Evolutionary conservation across 2,888 invertebrate species (phyloP).

Genomic region (Stramonita haemastoma): DNA sequence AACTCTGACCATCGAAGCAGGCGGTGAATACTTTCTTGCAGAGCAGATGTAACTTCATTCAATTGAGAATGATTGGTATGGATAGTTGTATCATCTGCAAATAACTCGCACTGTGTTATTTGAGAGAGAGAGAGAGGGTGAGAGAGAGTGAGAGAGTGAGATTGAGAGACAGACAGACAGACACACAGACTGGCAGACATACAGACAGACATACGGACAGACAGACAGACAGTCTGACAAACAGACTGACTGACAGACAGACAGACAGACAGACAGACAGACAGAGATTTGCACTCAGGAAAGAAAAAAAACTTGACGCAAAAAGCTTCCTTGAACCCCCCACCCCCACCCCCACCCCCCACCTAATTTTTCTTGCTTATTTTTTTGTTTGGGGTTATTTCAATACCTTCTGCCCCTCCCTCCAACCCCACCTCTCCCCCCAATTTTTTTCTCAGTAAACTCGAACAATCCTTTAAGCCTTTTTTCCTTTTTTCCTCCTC

Average conservation of each 20-base stretch:
- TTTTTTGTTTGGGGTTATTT: too few relatives aligned
- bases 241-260: background rate
- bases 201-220: background rate
- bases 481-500: background rate
- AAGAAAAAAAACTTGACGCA: too few relatives aligned
- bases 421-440: too few relatives aligned
- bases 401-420: too few relatives aligned
- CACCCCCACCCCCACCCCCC: too few relatives aligned
- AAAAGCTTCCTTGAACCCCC: background rate
- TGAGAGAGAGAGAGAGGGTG: background rate
- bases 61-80: too few relatives aligned
- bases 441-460: background rate
- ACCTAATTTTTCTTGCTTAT: background rate
- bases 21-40: too few relatives aligned
- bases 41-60: too few relatives aligned
- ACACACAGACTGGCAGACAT: background rate
- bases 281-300: background rate
- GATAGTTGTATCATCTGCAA: too few relatives aligned
- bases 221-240: conserved; percentile 13
- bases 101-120: too few relatives aligned
- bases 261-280: background rate
- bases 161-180: background rate
- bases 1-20: too few relatives aligned
- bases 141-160: background rate
- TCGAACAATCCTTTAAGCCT: background rate